phyloP scores from a whole-genome alignment of 2,113 vertebrate species.

The Zeus faber region DNA sequence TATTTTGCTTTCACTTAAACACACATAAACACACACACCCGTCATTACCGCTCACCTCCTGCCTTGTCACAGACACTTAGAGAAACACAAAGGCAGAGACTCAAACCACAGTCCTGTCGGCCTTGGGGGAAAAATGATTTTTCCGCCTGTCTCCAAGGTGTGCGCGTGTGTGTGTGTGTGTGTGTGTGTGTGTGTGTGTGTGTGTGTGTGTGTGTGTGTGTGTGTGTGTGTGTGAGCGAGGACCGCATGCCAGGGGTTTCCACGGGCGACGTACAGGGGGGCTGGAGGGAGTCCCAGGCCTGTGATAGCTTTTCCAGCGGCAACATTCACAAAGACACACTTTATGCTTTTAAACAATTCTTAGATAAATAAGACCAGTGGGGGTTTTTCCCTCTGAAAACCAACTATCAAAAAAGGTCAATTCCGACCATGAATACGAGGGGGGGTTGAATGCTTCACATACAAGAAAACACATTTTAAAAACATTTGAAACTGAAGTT shows the following conservation, averaged over 20 bases:
- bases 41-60: conserved; percentile 34
- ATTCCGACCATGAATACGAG: background rate
- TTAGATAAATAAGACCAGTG: conserved; percentile 6
- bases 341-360: conserved; percentile 23
- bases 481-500: conserved; percentile 28
- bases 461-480: conserved; percentile 7
- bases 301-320: conserved; percentile 65
- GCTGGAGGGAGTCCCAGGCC: conserved; percentile 23
- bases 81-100: conserved; percentile 68
- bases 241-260: conserved; percentile 67
- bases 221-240: conserved; percentile 15
- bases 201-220: conserved; percentile 6
- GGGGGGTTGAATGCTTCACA: background rate
- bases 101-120: conserved; percentile 38
- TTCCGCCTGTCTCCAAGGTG: conserved; percentile 48
- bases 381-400: background rate
- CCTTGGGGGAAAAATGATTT: conserved; percentile 51
- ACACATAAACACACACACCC: conserved; percentile 32
- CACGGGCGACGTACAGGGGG: conserved; percentile 54
- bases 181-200: conserved; percentile 17
- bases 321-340: conserved; percentile 50
- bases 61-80: conserved; percentile 67
- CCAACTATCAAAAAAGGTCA: background rate
- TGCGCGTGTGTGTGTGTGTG: conserved; percentile 16
- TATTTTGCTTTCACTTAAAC: too few species aligned